Base-by-base conservation (phyloP, 2,797 vertebrate genomes). In the Melanogrammus aeglefinus region DNA sequence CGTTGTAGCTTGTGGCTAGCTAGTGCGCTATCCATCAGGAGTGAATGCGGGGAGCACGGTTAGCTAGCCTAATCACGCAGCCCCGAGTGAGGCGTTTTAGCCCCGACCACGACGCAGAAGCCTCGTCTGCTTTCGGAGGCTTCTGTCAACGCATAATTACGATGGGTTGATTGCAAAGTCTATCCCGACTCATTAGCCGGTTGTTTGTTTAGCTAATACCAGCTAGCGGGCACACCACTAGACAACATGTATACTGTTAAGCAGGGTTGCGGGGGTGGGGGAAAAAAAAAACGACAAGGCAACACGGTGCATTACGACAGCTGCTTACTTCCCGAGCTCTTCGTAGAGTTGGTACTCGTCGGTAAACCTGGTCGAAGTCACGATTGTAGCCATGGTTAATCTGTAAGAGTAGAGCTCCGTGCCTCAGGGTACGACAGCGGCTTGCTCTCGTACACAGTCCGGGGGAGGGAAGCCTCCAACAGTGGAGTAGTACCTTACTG, bases 331-430 rank as follows among this genome's bases (percentile, higher is more conserved):
- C 91, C 97, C 97, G 92, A 98, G 97, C 93, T 98, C 97, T 94
- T 98, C 97, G 93, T 97, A 97, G 87, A 98, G 96, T 95, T 98
- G 97, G 92, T 98, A 98, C 91, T 98, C 97, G 94, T 98, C 97
- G 87, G 96, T 97, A 84, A 98, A 98, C 91, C 97, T 92, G 92
- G 97, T 98, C 90, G 95, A 98, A 92, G 96, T 96, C 87, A 91
- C 96, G 91, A 96, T 94, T 86, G 95, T 95, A 80, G 91, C 92
- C 89, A 94, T 91, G 82, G 86, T 83, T 85, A 79, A 76, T 79
- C 85, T 78, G 24, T 10, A 84, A 85, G 80, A 80, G 27, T 21
- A 84, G 85, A 86, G 86, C 87, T 87, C 89, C 88, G 80, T 88
- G 89, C 86, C 87, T 85, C 85, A 83, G 89, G 86, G 87, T 87